These are phyloP conservation scores for Conus betulinus DNA, from an alignment of 1,140 invertebrate genomes.

Conservation along the genomic window DNA sequence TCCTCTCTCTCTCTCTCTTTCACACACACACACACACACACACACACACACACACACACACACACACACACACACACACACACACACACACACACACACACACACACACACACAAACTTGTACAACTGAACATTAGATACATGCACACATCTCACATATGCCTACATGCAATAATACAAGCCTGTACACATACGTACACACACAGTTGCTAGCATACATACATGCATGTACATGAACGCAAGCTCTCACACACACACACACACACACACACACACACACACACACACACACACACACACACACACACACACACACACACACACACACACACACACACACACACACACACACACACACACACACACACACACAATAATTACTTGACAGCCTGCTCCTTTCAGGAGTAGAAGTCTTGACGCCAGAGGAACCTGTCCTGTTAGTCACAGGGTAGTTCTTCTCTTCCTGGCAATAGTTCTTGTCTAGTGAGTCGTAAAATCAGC, in stretches of 20 bases:
- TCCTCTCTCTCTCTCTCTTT: not conserved
- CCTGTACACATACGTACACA: not conserved
- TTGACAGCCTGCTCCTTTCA: slow-evolving; percentile 47
- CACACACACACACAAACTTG: not conserved
- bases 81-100: no score
- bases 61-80: not conserved
- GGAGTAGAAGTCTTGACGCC: slow-evolving; percentile 69
- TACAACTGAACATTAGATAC: not conserved
- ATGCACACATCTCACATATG: not conserved
- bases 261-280: no score
- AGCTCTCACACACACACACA: slow-evolving; percentile 79
- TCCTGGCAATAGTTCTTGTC: slow-evolving; percentile 84
- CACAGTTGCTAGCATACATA: no score
- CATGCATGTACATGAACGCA: no score
- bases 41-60: not conserved
- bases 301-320: slow-evolving; percentile 7
- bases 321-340: slow-evolving; percentile 41
- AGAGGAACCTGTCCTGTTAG: slow-evolving; percentile 38
- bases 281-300: no score
- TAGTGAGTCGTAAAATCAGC: slow-evolving; percentile 88
- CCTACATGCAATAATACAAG: slow-evolving; percentile 1
- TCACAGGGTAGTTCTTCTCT: slow-evolving; percentile 81
- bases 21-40: not conserved
- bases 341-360: slow-evolving; percentile 32
- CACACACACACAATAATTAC: not conserved